Evolutionary conservation across 2,888 invertebrate species (phyloP), one percentile per base, ranked within the genome.

Genomic region (Baronia brevicornis): DNA sequence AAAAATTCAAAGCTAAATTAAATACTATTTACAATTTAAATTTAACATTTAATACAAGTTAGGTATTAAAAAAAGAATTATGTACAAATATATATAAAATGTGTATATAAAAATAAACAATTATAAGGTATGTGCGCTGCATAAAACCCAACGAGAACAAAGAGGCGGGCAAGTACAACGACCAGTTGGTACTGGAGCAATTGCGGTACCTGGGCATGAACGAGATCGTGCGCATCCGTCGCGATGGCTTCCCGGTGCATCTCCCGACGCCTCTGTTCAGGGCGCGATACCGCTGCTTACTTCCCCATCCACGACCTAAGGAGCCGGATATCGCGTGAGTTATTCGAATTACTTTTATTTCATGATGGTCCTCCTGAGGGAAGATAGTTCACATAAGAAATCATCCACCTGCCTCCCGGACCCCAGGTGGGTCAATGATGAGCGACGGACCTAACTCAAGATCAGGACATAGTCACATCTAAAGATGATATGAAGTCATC

Each of bases 111-210:
- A n/a, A n/a, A 6, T 2, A 5, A 6, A 5, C 12, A 4, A 12
- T 20, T 18, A 7, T 2, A 31, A 91, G 91, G 91, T 94, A 96
- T 68, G 95, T 95, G 17, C 88, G 96, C 23, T 96, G 96, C 66
- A 96, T 96, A 54, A 96, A 96, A 58, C 96, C 96, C 0, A 96
- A 96, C 67, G 89, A 91, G 67, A 87, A 91, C 52, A 96, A 96
- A 69, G 86, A 88, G 31, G 88, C 94, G 0, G 89, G 94, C 54
- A 88, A 89, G 55, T 96, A 92, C 72, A 91, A 91, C 62, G 90
- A 91, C 36, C 88, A 89, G 33, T 80, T 96, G 36, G 96, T 96
- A 1, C 77, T 94, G 48, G 95, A 95, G 57, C 96, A 96, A 71
- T 82, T 96, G 28, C 90, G 91, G 54, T 96, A 96, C 79, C 86